These are phyloP conservation scores for Poecilobothrus nobilitatus DNA, from an alignment of 2,888 invertebrate species.

Conservation along the genomic window DNA sequence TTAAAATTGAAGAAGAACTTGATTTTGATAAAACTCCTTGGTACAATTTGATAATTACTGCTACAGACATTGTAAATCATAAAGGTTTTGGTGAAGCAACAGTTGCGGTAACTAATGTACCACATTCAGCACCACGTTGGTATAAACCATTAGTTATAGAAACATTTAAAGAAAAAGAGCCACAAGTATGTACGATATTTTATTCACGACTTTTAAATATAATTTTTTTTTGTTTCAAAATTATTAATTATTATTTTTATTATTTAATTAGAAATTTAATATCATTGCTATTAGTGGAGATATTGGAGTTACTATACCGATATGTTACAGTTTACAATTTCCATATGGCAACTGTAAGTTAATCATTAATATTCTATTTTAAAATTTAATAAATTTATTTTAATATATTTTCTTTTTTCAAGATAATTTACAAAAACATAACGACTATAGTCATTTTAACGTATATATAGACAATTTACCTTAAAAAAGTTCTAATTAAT, in stretches of 20 bases:
- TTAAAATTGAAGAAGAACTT: conserved; percentile 31
- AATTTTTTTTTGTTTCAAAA: too few relatives aligned
- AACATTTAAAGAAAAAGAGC: conserved; percentile 49
- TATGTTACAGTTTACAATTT: conserved; percentile 47
- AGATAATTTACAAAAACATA: too few relatives aligned
- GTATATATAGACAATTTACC: too few relatives aligned
- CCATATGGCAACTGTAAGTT: conserved; percentile 37
- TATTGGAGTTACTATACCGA: conserved; percentile 49
- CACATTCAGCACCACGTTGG: conserved; percentile 54
- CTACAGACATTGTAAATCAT: conserved; percentile 44
- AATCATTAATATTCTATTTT: too few relatives aligned
- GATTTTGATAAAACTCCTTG: conserved; percentile 47
- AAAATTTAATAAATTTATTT: too few relatives aligned
- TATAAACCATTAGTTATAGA: conserved; percentile 49
- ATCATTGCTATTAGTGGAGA: conserved; percentile 56
- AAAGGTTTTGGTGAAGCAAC: conserved; percentile 42
- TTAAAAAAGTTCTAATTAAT: too few relatives aligned
- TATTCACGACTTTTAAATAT: background rate
- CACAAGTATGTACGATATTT: conserved; percentile 28
- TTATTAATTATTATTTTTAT: too few relatives aligned
- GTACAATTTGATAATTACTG: conserved; percentile 50
- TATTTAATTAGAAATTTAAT: conserved; percentile 35
- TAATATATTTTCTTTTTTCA: too few relatives aligned
- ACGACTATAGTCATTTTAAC: too few relatives aligned
- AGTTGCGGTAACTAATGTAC: conserved; percentile 52